phyloP scores from a whole-genome alignment of 2,797 vertebrate genomes.

The Dryobates pubescens region DNA sequence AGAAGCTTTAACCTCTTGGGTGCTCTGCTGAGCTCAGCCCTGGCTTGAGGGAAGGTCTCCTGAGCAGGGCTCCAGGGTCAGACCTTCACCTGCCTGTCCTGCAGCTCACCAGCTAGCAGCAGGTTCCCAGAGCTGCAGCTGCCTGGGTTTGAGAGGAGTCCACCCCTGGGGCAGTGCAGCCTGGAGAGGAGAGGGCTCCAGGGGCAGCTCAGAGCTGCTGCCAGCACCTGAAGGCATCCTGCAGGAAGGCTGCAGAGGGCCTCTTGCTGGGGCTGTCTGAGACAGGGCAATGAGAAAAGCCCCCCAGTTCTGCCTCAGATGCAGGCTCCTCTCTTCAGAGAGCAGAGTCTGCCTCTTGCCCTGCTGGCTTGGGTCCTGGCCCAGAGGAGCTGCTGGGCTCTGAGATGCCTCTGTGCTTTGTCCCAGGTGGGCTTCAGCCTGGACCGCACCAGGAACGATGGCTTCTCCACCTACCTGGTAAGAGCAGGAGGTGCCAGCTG shows the following conservation, averaged over 20 bases:
- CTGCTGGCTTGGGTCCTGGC: neutral
- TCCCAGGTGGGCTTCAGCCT: slow-evolving; percentile 85
- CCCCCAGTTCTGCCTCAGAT: neutral
- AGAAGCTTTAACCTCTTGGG: neutral
- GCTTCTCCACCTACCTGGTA: slow-evolving; percentile 87
- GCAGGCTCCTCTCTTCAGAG: neutral
- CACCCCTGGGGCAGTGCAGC: neutral
- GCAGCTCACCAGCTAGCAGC: neutral
- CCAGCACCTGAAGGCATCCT: too few species aligned
- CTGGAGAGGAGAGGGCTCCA: too few species aligned
- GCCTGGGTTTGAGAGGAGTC: neutral
- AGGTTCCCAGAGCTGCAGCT: neutral
- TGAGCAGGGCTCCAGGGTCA: neutral
- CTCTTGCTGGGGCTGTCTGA: too few species aligned
- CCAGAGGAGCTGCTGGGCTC: neutral
- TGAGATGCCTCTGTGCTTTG: neutral
- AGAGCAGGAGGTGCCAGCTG: slow-evolving; percentile 45
- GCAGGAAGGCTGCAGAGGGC: too few species aligned
- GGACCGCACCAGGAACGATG: slow-evolving; percentile 85
- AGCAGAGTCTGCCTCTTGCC: neutral
- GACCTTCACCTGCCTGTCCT: neutral
- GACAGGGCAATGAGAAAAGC: neutral
- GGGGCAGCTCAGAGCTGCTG: too few species aligned
- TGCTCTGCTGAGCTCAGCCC: neutral
- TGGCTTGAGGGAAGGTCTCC: rapidly evolving